Conservation (phyloP, 2,797 vertebrate species). For the Platalea minor region DNA sequence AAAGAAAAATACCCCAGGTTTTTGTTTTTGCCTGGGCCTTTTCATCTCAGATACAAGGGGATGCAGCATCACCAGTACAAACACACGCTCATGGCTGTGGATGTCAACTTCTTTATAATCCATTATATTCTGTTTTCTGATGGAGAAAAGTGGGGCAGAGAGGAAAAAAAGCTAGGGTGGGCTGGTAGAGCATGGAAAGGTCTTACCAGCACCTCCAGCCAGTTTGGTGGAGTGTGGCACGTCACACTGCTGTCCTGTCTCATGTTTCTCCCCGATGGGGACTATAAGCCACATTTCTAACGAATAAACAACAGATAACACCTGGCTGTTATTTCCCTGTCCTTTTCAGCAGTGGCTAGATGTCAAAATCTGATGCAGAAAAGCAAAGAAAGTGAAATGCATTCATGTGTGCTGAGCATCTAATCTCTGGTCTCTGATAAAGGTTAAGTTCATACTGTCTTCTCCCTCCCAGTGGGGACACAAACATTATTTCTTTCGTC, state of each 20-base stretch:
- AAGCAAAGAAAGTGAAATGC: background rate
- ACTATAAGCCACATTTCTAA: background rate
- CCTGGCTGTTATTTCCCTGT: background rate
- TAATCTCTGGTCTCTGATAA: background rate
- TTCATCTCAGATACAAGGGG: background rate
- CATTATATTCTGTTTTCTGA: background rate
- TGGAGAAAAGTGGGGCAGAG: background rate
- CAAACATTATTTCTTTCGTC: background rate
- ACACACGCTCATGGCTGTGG: fast-evolving
- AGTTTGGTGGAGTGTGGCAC: background rate
- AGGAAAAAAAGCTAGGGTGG: background rate
- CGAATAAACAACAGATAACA: background rate
- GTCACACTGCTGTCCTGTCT: background rate
- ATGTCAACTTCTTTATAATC: background rate
- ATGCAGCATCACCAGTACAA: background rate
- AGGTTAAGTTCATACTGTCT: background rate
- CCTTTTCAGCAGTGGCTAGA: background rate
- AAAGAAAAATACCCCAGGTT: background rate
- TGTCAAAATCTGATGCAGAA: background rate
- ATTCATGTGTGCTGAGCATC: background rate
- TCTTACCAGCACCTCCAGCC: background rate
- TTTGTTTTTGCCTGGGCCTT: background rate
- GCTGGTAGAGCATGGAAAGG: background rate
- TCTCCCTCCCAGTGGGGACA: background rate
- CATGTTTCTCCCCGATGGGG: background rate